A percentile compares a stretch with the other conserved stretches of the same genome.
Conservation (phyloP, 2,113 vertebrate species). For the Glareola pratincola region DNA sequence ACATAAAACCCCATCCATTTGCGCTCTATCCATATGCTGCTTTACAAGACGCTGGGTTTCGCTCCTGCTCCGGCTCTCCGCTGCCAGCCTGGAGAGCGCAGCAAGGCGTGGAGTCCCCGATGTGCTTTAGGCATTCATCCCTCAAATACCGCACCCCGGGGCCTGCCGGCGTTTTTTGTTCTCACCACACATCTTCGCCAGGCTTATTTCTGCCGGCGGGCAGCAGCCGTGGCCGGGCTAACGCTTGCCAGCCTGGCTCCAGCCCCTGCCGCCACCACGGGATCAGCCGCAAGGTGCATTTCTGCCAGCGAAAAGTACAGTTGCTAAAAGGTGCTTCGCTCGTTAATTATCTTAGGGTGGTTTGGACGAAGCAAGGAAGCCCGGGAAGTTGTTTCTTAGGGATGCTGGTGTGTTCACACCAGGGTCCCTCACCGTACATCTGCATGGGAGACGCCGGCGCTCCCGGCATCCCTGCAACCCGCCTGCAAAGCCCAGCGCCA, state of each 20-base stretch:
- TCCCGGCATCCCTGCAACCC: not conserved
- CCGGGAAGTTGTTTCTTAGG: not conserved
- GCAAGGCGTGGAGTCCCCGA: not conserved
- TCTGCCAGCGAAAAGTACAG: not conserved
- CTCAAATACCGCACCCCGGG: not conserved
- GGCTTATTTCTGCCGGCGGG: slow-evolving; percentile 18
- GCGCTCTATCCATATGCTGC: slow-evolving; percentile 51
- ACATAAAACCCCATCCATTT: slow-evolving; percentile 57
- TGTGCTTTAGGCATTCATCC: slow-evolving; percentile 36
- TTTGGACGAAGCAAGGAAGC: not conserved
- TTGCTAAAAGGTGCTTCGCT: not conserved
- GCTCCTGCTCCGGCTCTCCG: not conserved
- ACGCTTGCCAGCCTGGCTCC: not conserved
- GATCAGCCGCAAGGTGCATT: not conserved
- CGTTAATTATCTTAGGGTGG: not conserved
- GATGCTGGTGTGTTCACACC: not conserved
- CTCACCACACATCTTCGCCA: not conserved
- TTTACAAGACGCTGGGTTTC: slow-evolving; percentile 28
- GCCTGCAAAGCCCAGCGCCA: not conserved
- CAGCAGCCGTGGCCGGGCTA: not conserved
- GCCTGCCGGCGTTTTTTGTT: slow-evolving; percentile 22
- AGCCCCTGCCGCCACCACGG: not conserved
- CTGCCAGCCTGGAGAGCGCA: slow-evolving; percentile 10
- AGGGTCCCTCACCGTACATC: not conserved
- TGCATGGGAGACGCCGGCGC: not conserved